These are phyloP conservation scores for Idaea biselata DNA, from an alignment of 2,888 invertebrate genomes.

Conservation along the genomic window DNA sequence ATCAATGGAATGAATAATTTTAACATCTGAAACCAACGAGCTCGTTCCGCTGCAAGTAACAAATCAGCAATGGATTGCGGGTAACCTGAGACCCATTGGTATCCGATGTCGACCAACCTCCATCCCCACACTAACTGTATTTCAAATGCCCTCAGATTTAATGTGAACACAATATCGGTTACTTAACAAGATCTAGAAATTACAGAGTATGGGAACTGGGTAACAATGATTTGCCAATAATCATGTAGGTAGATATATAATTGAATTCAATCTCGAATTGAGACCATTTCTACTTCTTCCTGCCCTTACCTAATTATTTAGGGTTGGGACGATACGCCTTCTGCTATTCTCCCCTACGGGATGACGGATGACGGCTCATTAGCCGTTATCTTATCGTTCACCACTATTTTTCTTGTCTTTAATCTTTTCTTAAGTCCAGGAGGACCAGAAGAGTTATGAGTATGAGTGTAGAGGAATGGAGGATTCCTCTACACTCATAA, in stretches of 20 bases:
- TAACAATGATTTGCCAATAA: neutral
- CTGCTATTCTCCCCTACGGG: too few species aligned
- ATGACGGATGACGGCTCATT: too few species aligned
- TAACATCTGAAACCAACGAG: constrained; percentile 40
- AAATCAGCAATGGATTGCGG: constrained; percentile 58
- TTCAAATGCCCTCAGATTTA: constrained; percentile 35
- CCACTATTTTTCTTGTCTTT: too few species aligned
- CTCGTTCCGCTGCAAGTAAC: constrained; percentile 47
- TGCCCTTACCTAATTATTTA: too few species aligned
- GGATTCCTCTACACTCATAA: too few species aligned
- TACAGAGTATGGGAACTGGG: constrained; percentile 27
- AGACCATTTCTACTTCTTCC: neutral
- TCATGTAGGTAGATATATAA: neutral
- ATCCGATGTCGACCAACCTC: constrained; percentile 60
- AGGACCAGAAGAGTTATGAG: too few species aligned
- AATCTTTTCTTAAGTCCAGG: too few species aligned
- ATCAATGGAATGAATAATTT: constrained; percentile 7
- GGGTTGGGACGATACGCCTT: too few species aligned
- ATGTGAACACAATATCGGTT: constrained; percentile 39
- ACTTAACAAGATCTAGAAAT: constrained; percentile 34
- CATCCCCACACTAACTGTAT: constrained; percentile 45
- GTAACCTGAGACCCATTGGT: constrained; percentile 59
- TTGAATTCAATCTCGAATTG: neutral
- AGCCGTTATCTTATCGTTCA: too few species aligned
- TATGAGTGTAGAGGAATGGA: too few species aligned